Base-by-base conservation (phyloP, 2,113 vertebrate genomes). In the Oceanodroma tethys region DNA sequence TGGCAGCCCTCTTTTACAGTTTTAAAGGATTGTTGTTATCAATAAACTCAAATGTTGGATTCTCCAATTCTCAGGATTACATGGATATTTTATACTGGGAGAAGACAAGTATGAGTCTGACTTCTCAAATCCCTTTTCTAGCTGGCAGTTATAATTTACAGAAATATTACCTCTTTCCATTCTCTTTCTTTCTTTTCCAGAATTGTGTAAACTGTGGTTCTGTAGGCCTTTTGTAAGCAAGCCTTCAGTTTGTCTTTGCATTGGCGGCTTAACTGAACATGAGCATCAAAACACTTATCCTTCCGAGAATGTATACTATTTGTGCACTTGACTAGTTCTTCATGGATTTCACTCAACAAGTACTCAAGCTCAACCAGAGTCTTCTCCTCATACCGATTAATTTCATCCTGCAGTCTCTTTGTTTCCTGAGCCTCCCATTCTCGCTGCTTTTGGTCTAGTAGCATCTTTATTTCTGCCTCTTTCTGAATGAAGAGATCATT, bases 141-240 rank as follows among this genome's bases (percentile, higher is more conserved):
- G 26, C 3, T 34, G 26, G 23, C 50, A 93, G 17, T 74, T 80
- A 17, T 0, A 70, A 52, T 25, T 67, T 53, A 50, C 22, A 93
- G 73, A 91, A 93, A 40, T 15, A 98, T 93, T 98, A 99, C 99
- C 98, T 98, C 98, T 89, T 97, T 97, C 98, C 98, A 98, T 21
- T 98, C 97, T 67, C 9, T 97, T 68, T 97, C 98, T 23, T 97
- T 90, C 91, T 97, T 98, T 88, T 98, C 94, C 72, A 97, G 79
- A 30, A 98, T 90, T 72, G 96, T 95, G 66, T 72, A 95, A 16
- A 98, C 47, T 16, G 96, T 93, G 53, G 97, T 95, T 89, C 82
- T 98, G 93, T 98, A 98, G 20, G 97, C 96, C 42, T 97, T 98
- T 50, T 98, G 98, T 81, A 99, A 66, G 79, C 98, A 98, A 59